These are phyloP conservation scores for Callosobruchus maculatus DNA, from an alignment of 2,888 invertebrate species.

Conservation along the genomic window DNA sequence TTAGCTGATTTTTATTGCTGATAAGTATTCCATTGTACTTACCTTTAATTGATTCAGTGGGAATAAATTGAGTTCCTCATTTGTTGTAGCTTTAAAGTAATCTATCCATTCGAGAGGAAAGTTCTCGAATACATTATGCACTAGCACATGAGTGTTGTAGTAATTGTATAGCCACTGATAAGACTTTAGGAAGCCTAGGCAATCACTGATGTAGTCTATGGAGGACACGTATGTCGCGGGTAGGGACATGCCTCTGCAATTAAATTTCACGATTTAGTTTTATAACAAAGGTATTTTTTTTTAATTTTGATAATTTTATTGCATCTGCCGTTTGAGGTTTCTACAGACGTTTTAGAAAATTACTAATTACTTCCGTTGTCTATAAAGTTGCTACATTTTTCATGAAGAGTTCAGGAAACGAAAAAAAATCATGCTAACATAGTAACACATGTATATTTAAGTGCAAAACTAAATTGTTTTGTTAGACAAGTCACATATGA, in stretches of 20 bases:
- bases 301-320: too few species aligned
- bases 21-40: conserved; percentile 12
- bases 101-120: conserved; percentile 56
- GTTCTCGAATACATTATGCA: conserved; percentile 52
- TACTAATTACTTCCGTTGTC: too few species aligned
- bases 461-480: too few species aligned
- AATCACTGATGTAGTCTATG: conserved; percentile 55
- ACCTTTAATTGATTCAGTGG: conserved; percentile 35
- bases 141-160: conserved; percentile 64
- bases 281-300: background rate
- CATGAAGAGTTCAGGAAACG: too few species aligned
- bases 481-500: too few species aligned
- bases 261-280: background rate
- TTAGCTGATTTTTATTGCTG: too few species aligned
- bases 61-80: conserved; percentile 51
- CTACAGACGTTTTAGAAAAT: too few species aligned
- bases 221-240: conserved; percentile 32
- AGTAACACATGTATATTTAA: too few species aligned
- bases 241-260: conserved; percentile 39
- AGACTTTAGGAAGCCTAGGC: conserved; percentile 56
- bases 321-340: too few species aligned
- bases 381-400: too few species aligned
- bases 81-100: conserved; percentile 46
- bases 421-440: too few species aligned
- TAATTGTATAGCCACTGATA: conserved; percentile 62